Conservation (phyloP, 2,888 invertebrate species). For the Thymelicus acteon region DNA sequence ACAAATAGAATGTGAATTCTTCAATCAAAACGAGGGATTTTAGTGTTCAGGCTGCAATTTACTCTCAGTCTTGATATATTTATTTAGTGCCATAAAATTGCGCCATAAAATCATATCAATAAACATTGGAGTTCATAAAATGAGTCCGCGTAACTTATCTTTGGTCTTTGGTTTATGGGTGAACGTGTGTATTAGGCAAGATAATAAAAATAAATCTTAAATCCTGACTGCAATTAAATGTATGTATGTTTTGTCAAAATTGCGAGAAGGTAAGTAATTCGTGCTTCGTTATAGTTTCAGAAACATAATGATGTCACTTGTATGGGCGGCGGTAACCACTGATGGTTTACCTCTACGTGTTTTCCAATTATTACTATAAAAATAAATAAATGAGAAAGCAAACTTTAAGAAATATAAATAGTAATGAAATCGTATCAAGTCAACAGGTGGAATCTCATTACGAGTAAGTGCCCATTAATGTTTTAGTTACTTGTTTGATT, state of each 20-base stretch:
- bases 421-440: conserved; percentile 49
- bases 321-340: too few relatives aligned
- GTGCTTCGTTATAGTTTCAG: too few relatives aligned
- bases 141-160: conserved; percentile 45
- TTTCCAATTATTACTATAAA: neutral
- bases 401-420: conserved; percentile 45
- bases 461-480: conserved; percentile 36
- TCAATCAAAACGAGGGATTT: neutral
- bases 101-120: conserved; percentile 3
- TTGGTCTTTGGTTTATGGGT: conserved; percentile 34
- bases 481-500: neutral
- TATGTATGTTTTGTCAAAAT: neutral
- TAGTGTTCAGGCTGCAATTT: neutral
- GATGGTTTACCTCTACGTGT: too few relatives aligned
- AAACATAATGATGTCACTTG: too few relatives aligned
- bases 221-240: conserved; percentile 40
- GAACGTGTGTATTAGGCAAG: conserved; percentile 8
- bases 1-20: neutral
- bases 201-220: neutral
- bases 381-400: conserved; percentile 34
- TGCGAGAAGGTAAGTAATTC: too few relatives aligned
- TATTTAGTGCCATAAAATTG: conserved; percentile 2
- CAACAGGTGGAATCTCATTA: conserved; percentile 51
- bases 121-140: conserved; percentile 15
- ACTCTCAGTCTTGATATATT: neutral